Evolutionary conservation across 2,113 vertebrate genomes (phyloP).

Genomic region (Glaucidium brasilianum): DNA sequence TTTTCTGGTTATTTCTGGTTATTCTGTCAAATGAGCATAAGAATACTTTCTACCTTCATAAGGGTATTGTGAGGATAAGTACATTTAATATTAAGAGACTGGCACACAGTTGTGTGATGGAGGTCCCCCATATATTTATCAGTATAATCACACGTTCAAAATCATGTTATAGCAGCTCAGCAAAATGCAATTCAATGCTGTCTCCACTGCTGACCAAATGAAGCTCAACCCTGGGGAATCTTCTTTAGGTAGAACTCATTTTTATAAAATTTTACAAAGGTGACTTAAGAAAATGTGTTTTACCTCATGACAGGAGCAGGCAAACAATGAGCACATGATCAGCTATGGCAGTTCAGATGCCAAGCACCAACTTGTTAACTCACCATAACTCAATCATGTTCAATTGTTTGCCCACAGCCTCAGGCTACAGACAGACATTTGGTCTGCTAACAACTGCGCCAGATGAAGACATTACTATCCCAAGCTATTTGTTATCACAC

Average conservation of each 20-base stretch:
- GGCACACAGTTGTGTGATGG: neutral
- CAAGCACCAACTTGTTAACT: conserved; percentile 62
- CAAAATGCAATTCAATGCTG: neutral
- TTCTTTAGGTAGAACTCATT: neutral
- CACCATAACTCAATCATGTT: conserved; percentile 41
- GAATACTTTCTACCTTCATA: neutral
- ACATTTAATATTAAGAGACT: neutral
- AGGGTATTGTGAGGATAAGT: neutral
- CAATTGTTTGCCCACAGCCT: conserved; percentile 53
- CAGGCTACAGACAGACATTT: conserved; percentile 54
- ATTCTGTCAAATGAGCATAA: neutral
- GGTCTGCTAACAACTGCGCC: conserved; percentile 59
- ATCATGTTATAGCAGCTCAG: neutral
- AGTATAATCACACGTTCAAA: neutral
- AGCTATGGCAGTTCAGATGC: conserved; percentile 15
- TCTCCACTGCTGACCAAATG: neutral
- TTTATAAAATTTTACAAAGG: neutral
- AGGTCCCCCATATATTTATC: neutral
- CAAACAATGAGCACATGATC: neutral
- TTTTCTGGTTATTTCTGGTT: neutral
- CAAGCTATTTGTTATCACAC: conserved; percentile 65
- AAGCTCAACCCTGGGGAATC: neutral
- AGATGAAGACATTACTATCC: conserved; percentile 68
- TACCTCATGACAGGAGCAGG: neutral
- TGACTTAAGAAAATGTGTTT: neutral